These are phyloP conservation scores for Aelia acuminata DNA, from an alignment of 2,888 invertebrate genomes.

Conservation along the genomic window DNA sequence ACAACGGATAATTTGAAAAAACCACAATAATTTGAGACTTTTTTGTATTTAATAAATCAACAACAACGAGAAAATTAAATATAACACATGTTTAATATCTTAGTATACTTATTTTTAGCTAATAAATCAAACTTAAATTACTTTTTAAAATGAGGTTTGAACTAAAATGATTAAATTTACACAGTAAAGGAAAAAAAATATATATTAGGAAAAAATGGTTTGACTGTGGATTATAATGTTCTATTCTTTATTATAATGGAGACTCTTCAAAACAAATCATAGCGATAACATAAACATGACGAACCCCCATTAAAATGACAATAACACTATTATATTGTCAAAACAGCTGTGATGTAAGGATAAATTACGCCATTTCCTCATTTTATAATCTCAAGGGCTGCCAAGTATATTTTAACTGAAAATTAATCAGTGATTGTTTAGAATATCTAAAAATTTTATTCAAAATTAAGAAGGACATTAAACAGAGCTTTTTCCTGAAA, in stretches of 20 bases:
- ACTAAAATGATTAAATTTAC: not conserved
- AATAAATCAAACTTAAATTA: not conserved
- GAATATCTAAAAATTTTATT: not conserved
- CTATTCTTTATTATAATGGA: conserved; percentile 16
- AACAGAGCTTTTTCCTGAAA: too few relatives aligned
- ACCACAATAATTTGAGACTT: too few relatives aligned
- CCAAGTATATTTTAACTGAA: not conserved
- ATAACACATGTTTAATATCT: not conserved
- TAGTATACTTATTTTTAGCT: not conserved
- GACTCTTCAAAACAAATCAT: conserved; percentile 58
- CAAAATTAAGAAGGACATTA: too few relatives aligned
- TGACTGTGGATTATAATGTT: not conserved
- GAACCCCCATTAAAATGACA: conserved; percentile 56
- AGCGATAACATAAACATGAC: conserved; percentile 59
- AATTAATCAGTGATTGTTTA: not conserved
- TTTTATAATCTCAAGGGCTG: conserved; percentile 13
- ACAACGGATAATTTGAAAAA: too few relatives aligned
- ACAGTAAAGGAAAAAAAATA: not conserved
- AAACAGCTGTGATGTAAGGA: conserved; percentile 63
- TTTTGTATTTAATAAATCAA: not conserved
- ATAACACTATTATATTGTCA: conserved; percentile 63
- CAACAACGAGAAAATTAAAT: not conserved
- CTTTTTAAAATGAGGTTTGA: not conserved
- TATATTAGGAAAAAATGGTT: too few relatives aligned
- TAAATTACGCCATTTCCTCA: conserved; percentile 57